These are phyloP conservation scores for Vannuccia rotundouncinata DNA, from an alignment of 2,888 invertebrate genomes.

Conservation along the genomic window DNA sequence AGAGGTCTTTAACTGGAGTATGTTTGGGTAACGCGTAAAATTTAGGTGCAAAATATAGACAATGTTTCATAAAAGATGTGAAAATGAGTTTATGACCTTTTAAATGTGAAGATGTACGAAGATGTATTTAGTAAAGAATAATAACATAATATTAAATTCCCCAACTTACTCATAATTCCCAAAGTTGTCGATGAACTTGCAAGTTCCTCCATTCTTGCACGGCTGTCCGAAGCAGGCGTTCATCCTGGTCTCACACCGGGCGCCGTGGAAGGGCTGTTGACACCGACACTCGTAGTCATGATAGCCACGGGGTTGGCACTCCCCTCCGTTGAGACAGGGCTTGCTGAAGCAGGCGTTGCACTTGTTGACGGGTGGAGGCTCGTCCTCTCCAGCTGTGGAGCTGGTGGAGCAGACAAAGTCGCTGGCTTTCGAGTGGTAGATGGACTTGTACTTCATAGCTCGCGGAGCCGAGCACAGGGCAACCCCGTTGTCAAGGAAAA, in stretches of 20 bases:
- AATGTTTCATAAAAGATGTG: too few relatives aligned
- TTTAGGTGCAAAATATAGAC: too few relatives aligned
- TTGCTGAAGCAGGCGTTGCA: slow-evolving; percentile 88
- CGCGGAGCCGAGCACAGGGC: slow-evolving; percentile 85
- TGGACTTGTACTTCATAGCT: slow-evolving; percentile 65
- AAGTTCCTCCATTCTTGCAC: slow-evolving; percentile 80
- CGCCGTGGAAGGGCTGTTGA: slow-evolving; percentile 88
- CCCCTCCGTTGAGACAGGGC: slow-evolving; percentile 83
- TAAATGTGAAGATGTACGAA: too few relatives aligned
- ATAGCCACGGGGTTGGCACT: slow-evolving; percentile 61
- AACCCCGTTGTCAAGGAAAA: slow-evolving; percentile 94
- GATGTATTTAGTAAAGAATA: too few relatives aligned
- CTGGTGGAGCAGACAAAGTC: slow-evolving; percentile 38
- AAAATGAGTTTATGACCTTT: too few relatives aligned
- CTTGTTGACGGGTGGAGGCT: slow-evolving; percentile 62
- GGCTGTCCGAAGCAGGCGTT: slow-evolving; percentile 98
- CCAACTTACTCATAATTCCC: slow-evolving; percentile 35
- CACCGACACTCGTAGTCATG: slow-evolving; percentile 73
- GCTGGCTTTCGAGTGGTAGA: slow-evolving; percentile 37
- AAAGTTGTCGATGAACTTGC: slow-evolving; percentile 64
- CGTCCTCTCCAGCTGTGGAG: not conserved
- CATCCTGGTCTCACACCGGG: slow-evolving; percentile 84
- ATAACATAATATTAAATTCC: too few relatives aligned
- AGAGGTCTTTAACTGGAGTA: too few relatives aligned
- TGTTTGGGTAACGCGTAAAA: too few relatives aligned